phyloP scores from a whole-genome alignment of 2,113 vertebrate genomes.

The Rhineura floridana region DNA sequence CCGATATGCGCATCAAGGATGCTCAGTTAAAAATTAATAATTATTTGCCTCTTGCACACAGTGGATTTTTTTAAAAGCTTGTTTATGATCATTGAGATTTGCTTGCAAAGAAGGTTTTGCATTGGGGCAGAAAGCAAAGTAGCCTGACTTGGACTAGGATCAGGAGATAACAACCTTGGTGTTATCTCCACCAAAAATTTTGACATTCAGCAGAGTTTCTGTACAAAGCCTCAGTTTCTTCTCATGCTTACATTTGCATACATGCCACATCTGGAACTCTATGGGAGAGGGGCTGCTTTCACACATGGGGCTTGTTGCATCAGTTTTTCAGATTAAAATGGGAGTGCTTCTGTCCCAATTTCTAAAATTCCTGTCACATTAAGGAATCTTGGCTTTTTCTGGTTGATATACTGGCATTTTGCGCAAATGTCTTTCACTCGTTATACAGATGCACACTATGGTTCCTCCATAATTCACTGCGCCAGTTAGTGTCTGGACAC shows the following conservation, averaged over 20 bases:
- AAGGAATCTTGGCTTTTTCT: too few species aligned
- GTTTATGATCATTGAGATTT: neutral
- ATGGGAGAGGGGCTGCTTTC: too few species aligned
- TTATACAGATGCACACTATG: too few species aligned
- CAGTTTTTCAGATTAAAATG: too few species aligned
- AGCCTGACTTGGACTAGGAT: neutral
- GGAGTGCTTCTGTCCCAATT: too few species aligned
- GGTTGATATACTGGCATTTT: too few species aligned
- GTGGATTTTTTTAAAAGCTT: neutral
- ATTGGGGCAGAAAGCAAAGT: neutral
- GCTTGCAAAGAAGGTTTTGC: neutral
- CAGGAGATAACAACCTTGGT: neutral
- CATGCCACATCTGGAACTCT: neutral
- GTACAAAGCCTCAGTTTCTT: rapidly evolving
- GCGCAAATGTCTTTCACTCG: too few species aligned
- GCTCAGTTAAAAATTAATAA: too few species aligned
- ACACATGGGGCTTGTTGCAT: too few species aligned
- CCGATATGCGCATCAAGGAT: neutral
- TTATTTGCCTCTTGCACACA: neutral
- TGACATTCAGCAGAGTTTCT: neutral
- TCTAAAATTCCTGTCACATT: too few species aligned
- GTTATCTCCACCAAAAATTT: neutral
- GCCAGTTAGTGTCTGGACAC: too few species aligned
- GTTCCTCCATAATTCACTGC: too few species aligned
- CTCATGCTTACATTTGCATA: neutral